These are phyloP conservation scores for Callipepla californica DNA, from an alignment of 2,113 vertebrate species.

Conservation along the genomic window DNA sequence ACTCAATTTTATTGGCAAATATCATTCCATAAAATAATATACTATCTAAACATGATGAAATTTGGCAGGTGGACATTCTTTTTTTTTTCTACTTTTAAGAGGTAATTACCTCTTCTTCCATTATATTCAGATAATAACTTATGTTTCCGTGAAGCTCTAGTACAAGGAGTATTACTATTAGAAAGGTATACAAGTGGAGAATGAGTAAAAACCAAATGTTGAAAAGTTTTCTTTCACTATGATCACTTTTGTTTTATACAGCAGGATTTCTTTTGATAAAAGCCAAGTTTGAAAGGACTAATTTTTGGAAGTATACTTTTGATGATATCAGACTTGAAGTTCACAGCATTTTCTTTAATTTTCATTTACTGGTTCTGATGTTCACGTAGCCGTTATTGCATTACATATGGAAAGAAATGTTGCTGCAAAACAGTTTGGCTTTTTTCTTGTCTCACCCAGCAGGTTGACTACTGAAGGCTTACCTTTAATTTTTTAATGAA, in stretches of 20 bases:
- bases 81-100: not conserved
- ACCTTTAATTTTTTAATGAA: not conserved
- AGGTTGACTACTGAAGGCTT: not conserved
- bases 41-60: not conserved
- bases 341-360: not conserved
- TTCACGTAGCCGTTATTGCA: not conserved
- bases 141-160: not conserved
- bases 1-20: not conserved
- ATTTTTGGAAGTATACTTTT: not conserved
- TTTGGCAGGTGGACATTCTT: not conserved
- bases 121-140: not conserved
- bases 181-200: not conserved
- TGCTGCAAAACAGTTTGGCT: not conserved
- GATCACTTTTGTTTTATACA: not conserved
- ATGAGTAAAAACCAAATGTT: not conserved
- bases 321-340: not conserved
- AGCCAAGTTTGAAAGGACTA: not conserved
- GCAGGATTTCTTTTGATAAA: not conserved
- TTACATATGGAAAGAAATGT: not conserved
- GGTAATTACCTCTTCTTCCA: not conserved
- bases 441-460: not conserved
- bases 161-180: not conserved
- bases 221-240: not conserved
- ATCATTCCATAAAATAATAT: not conserved
- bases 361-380: not conserved